Percentiles rank a stretch among this genome's conserved stretches.
phyloP scores from a whole-genome alignment of 2,113 vertebrate species.

The Saimiri boliviensis region DNA sequence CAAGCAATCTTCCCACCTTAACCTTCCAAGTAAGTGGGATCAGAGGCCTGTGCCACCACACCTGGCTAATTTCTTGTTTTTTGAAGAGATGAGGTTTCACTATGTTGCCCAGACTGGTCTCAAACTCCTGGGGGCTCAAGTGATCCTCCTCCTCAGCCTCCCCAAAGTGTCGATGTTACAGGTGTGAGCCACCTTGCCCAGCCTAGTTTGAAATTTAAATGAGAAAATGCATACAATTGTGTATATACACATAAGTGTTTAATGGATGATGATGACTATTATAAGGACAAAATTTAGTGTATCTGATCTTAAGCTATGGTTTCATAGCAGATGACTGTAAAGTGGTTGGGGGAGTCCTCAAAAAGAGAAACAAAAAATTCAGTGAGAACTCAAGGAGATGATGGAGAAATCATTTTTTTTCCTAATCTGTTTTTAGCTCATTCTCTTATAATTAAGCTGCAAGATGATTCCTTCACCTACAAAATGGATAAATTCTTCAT shows the following conservation, averaged over 20 bases:
- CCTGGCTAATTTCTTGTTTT: too few species aligned
- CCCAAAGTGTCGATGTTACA: too few species aligned
- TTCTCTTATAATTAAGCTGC: constrained; percentile 75
- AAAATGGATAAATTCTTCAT: constrained; percentile 75
- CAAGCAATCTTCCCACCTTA: too few species aligned
- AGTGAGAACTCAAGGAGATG: constrained; percentile 2
- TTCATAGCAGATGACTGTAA: constrained; percentile 45
- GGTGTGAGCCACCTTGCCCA: too few species aligned
- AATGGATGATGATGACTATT: not conserved
- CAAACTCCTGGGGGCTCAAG: too few species aligned
- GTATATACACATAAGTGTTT: not conserved
- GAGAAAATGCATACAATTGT: not conserved
- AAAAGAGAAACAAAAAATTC: constrained; percentile 48
- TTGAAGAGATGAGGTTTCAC: too few species aligned
- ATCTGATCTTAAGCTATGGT: not conserved
- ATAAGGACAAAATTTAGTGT: constrained; percentile 11
- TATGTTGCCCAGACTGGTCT: too few species aligned
- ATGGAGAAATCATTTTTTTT: constrained; percentile 48
- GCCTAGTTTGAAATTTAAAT: constrained; percentile 40
- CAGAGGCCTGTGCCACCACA: too few species aligned
- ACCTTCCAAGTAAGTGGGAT: too few species aligned
- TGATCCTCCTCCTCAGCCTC: too few species aligned
- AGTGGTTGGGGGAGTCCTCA: not conserved
- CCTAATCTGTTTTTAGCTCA: constrained; percentile 56
- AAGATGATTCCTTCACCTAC: constrained; percentile 58